Percentiles rank a stretch among this genome's conserved stretches.
Conservation (phyloP, 2,797 vertebrate genomes). For the Malurus leucopterus region DNA sequence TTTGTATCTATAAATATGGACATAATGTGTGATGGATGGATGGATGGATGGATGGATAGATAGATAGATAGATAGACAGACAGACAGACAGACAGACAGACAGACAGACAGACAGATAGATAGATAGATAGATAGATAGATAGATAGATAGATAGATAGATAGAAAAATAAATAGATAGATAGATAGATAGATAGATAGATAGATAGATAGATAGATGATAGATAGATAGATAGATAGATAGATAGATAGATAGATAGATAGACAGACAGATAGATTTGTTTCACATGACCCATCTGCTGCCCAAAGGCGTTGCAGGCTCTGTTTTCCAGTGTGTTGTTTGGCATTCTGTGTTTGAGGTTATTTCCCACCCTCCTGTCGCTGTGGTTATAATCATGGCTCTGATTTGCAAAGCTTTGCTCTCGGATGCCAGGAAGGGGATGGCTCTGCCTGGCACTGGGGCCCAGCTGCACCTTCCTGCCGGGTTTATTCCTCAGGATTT, state of each 20-base stretch:
- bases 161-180: too few relatives aligned
- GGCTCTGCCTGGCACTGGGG: neutral
- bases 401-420: neutral
- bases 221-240: neutral
- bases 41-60: too few relatives aligned
- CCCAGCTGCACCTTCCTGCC: neutral
- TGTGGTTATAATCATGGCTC: neutral
- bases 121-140: neutral
- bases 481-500: neutral
- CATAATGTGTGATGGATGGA: neutral
- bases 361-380: too few relatives aligned
- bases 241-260: neutral
- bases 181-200: too few relatives aligned
- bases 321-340: neutral
- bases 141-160: neutral
- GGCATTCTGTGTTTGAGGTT: neutral
- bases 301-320: neutral
- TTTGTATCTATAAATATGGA: neutral
- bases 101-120: too few relatives aligned
- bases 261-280: neutral
- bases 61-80: fast-evolving
- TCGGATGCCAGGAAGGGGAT: neutral
- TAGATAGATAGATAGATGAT: too few relatives aligned
- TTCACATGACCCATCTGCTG: neutral
- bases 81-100: too few relatives aligned